phyloP scores from a whole-genome alignment of 2,113 vertebrate species.

The Psophia crepitans region DNA sequence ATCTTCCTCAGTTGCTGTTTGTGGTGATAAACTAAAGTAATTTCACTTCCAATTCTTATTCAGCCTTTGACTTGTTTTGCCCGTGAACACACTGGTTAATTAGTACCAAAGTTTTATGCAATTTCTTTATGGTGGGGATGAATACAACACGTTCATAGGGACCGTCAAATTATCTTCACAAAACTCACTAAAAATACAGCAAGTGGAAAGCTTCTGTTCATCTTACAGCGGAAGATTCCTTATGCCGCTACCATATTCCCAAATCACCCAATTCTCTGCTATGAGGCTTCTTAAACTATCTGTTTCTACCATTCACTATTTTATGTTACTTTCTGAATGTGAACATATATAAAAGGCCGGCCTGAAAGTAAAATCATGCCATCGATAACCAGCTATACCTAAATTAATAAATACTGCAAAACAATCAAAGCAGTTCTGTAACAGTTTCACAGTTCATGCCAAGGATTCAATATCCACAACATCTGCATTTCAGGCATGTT shows the following conservation, averaged over 20 bases:
- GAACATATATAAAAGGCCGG: background rate
- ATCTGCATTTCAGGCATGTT: background rate
- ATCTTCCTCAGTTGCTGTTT: background rate
- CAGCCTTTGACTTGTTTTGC: background rate
- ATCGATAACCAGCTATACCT: background rate
- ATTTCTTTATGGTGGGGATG: background rate
- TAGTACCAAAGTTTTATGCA: background rate
- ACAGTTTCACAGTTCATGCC: background rate
- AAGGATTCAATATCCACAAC: rapidly evolving
- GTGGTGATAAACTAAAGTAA: background rate
- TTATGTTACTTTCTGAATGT: background rate
- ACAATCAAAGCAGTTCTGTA: background rate
- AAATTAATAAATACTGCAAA: background rate
- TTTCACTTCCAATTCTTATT: background rate
- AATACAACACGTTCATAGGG: background rate
- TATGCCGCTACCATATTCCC: background rate
- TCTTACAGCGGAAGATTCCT: background rate
- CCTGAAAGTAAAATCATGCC: background rate
- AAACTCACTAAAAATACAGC: background rate
- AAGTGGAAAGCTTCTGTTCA: background rate
- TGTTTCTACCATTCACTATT: background rate
- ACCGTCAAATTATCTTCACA: background rate
- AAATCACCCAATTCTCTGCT: background rate
- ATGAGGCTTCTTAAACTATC: background rate
- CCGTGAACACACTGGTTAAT: background rate